Base-by-base conservation (phyloP, 1,140 invertebrate species). In the Rhizoglyphus robini region DNA sequence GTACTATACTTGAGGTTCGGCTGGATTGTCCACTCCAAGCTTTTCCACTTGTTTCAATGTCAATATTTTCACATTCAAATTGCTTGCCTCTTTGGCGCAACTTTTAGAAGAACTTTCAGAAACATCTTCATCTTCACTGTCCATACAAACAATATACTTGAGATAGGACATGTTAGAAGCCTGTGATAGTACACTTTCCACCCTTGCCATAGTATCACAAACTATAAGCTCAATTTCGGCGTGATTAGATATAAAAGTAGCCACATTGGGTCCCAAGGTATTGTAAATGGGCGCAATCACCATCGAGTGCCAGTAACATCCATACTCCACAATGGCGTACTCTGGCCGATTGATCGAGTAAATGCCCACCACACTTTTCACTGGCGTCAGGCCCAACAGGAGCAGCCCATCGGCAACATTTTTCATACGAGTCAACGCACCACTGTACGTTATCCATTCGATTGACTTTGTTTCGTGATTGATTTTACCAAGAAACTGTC, bases 261-360 rank as follows among this genome's bases (percentile, higher is more conserved):
- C 95, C 38, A 93, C 90, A 74, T 97, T 90, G 61, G 88, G 85
- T 71, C 94, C 95, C 65, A 98, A 78, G 2, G 94, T 97, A 74
- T 98, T 94, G 75, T 98, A 97, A 30, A 98, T 78, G 54, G 95
- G 93, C 32, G 98, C 90, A 62, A 96, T 83, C 20, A 95, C 88
- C 83, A 96, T 86, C 46, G 90, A 95, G 76, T 91, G 95, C 70
- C 86, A 86, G 74, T 94, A 95, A 66, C 88, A 88, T 11, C 85
- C 92, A 75, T 96, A 88, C 76, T 96, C 91, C 20, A 87, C 84
- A 61, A 98, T 81, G 59, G 95, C 84, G 90, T 94, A 98, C 82
- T 80, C 93, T 1, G 89, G 88, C 74, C 87, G 89, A 77, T 97
- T 98, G 76, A 90, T 87, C 69, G 89, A 86, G 78, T 96, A 97